phyloP scores from a whole-genome alignment of 2,888 invertebrate genomes.

The Brachynemurus nebulosus region DNA sequence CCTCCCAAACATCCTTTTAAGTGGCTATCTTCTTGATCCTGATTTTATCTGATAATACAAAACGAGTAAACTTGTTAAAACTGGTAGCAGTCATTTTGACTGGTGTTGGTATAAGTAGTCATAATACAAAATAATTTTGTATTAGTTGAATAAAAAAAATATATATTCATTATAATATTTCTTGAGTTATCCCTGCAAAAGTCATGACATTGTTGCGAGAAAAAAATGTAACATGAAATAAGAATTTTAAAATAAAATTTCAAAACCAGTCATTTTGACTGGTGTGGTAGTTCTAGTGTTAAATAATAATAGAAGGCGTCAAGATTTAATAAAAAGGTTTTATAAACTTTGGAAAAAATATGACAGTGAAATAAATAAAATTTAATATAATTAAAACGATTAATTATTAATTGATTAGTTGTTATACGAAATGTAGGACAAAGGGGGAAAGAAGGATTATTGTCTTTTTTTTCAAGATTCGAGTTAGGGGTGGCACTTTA shows the following conservation, averaged over 20 bases:
- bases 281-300: slow-evolving; percentile 1
- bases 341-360: too few relatives aligned
- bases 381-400: too few relatives aligned
- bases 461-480: too few relatives aligned
- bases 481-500: too few relatives aligned
- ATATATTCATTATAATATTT: not conserved
- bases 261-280: slow-evolving; percentile 2
- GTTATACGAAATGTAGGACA: too few relatives aligned
- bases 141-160: not conserved
- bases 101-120: not conserved
- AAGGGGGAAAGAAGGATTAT: too few relatives aligned
- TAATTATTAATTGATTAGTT: too few relatives aligned
- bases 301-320: too few relatives aligned
- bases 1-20: not conserved
- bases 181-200: not conserved
- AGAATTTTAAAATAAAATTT: not conserved
- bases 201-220: not conserved
- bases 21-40: slow-evolving; percentile 10
- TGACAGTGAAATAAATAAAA: too few relatives aligned
- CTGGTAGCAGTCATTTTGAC: slow-evolving; percentile 3
- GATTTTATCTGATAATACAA: not conserved
- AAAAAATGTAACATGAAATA: not conserved
- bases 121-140: not conserved
- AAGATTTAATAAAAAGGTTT: too few relatives aligned
- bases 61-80: too few relatives aligned